These are phyloP conservation scores for Villa cingulata DNA, from an alignment of 2,888 invertebrate species.

Conservation along the genomic window DNA sequence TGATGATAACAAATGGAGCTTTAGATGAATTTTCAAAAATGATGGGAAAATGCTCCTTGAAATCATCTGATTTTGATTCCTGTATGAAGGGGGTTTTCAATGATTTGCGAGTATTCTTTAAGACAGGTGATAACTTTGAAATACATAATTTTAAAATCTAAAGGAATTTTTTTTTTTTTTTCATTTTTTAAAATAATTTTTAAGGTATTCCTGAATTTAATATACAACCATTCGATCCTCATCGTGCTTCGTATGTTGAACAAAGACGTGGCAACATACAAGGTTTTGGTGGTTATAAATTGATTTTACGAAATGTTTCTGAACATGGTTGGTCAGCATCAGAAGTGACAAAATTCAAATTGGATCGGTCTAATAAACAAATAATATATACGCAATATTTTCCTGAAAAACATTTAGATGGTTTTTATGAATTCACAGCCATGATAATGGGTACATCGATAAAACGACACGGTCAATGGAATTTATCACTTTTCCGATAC, in stretches of 20 bases:
- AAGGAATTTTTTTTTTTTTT: neutral
- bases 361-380: conserved; percentile 47
- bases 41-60: conserved; percentile 47
- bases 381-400: conserved; percentile 70
- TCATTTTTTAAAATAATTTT: neutral
- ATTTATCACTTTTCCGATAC: conserved; percentile 56
- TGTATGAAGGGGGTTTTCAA: conserved; percentile 63
- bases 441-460: conserved; percentile 48
- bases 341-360: conserved; percentile 62
- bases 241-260: conserved; percentile 51
- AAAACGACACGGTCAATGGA: conserved; percentile 56
- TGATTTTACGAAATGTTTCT: conserved; percentile 56
- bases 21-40: conserved; percentile 28
- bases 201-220: conserved; percentile 58
- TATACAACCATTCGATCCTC: conserved; percentile 65
- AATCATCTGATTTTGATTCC: conserved; percentile 49
- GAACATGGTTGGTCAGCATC: conserved; percentile 66
- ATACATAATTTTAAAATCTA: too few relatives aligned
- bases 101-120: conserved; percentile 54
- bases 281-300: conserved; percentile 51
- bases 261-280: conserved; percentile 48
- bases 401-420: conserved; percentile 62
- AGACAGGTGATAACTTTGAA: conserved; percentile 40
- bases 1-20: too few relatives aligned
- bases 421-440: conserved; percentile 51